Evolutionary conservation across 2,113 vertebrate species (phyloP).

Genomic region (Tyrannus savana): DNA sequence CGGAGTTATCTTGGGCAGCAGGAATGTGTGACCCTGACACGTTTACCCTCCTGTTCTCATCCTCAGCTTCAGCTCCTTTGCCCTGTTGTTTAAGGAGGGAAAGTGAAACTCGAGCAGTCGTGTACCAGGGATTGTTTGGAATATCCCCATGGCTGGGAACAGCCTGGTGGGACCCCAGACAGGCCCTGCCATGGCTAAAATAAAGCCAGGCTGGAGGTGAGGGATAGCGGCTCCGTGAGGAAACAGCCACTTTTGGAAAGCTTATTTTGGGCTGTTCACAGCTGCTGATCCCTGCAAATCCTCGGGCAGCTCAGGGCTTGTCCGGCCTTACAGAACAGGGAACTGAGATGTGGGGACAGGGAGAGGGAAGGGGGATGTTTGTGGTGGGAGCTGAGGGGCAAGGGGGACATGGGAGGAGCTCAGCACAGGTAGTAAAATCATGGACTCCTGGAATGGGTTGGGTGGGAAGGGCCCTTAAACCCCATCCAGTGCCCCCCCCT

Average conservation of each 20-base stretch:
- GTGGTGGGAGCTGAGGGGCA: background rate
- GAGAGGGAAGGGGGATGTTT: background rate
- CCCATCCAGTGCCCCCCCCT: background rate
- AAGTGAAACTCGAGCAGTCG: background rate
- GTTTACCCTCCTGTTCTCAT: background rate
- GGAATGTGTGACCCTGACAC: background rate
- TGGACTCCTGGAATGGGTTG: accelerated
- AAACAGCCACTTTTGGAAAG: background rate
- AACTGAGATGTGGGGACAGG: background rate
- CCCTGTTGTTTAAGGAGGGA: background rate
- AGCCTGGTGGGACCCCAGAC: background rate
- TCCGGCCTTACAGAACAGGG: background rate
- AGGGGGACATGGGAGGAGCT: accelerated
- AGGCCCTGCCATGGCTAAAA: background rate
- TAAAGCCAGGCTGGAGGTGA: background rate
- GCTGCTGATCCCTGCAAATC: background rate
- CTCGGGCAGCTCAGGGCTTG: background rate
- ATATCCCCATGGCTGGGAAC: background rate
- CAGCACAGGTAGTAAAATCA: background rate
- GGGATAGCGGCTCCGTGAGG: background rate
- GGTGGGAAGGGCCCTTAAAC: background rate
- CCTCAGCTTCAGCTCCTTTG: background rate
- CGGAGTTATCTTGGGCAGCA: background rate
- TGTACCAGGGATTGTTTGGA: background rate
- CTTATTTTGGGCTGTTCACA: background rate